A percentile compares a stretch with the other conserved stretches of the same genome.
Evolutionary conservation across 2,113 vertebrate genomes (phyloP).

Genomic region (Ictidomys tridecemlineatus): DNA sequence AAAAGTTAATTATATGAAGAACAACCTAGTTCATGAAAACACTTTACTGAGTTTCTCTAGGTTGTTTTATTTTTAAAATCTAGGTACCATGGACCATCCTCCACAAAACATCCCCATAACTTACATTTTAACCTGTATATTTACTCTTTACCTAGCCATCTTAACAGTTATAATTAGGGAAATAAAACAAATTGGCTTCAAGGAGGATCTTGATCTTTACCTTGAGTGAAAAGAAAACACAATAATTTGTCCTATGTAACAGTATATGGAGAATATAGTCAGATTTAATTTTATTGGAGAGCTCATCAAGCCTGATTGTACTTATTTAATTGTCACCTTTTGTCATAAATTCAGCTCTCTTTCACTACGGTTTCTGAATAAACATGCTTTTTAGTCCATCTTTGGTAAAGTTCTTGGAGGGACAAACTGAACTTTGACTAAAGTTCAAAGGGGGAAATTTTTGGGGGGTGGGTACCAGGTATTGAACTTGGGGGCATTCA

Average conservation of each 20-base stretch:
- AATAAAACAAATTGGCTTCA: slow-evolving; percentile 21
- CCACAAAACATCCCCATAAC: background rate
- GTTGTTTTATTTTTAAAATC: slow-evolving; percentile 52
- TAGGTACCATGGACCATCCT: background rate
- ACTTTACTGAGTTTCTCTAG: slow-evolving; percentile 47
- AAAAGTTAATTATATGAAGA: slow-evolving; percentile 43
- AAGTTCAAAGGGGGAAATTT: background rate
- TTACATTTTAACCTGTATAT: slow-evolving; percentile 9
- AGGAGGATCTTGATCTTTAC: background rate
- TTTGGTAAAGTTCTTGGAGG: slow-evolving; percentile 62
- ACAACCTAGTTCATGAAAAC: slow-evolving; percentile 40
- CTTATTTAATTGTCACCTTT: slow-evolving; percentile 54
- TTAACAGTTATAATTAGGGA: slow-evolving; percentile 9
- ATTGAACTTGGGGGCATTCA: no score
- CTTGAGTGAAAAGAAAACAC: background rate
- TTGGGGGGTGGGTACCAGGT: no score
- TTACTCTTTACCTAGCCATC: background rate
- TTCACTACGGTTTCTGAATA: slow-evolving; percentile 59
- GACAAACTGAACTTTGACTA: background rate
- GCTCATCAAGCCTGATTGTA: slow-evolving; percentile 50
- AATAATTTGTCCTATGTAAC: background rate
- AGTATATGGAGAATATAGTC: background rate
- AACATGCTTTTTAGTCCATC: slow-evolving; percentile 45
- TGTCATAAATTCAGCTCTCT: slow-evolving; percentile 36
- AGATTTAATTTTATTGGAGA: slow-evolving; percentile 20